Evolutionary conservation across 1,140 invertebrate species (phyloP).

Genomic region (Aporrectodea caliginosa): DNA sequence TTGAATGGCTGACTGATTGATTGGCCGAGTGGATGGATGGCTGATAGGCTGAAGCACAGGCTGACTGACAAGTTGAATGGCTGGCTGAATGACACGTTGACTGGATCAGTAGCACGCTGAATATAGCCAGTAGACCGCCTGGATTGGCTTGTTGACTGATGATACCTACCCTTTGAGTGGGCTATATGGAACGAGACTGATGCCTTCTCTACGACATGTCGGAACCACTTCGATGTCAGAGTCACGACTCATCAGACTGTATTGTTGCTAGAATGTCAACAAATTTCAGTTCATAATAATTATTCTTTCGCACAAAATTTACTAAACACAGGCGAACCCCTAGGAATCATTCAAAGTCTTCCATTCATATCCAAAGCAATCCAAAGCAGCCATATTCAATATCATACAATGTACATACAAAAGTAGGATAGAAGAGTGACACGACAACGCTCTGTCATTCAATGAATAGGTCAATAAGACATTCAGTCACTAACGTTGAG

Average conservation of each 20-base stretch:
- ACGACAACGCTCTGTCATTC: too few species aligned
- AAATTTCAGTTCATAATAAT: too few species aligned
- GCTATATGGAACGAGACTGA: constrained; percentile 10
- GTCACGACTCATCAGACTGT: constrained; percentile 40
- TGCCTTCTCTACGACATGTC: constrained; percentile 35
- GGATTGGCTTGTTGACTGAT: not conserved
- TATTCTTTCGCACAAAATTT: too few species aligned
- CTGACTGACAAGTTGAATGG: not conserved
- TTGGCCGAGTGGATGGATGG: not conserved
- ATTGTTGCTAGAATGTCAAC: constrained; percentile 48
- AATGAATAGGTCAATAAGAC: too few species aligned
- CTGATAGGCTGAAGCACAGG: not conserved
- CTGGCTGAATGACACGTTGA: not conserved
- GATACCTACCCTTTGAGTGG: constrained; percentile 12
- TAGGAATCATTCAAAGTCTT: too few species aligned
- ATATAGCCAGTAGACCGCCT: not conserved
- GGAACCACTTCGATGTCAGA: constrained; percentile 43
- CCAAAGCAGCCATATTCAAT: too few species aligned
- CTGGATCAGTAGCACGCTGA: too few species aligned
- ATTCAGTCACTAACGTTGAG: too few species aligned
- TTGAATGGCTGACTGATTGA: not conserved
- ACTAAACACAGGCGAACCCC: too few species aligned
- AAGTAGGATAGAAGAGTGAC: too few species aligned
- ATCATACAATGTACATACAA: too few species aligned
- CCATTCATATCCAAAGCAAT: too few species aligned